Evolutionary conservation across 2,797 vertebrate species (phyloP), one percentile per base, ranked within the genome.

Genomic region (Eospalax fontanierii): DNA sequence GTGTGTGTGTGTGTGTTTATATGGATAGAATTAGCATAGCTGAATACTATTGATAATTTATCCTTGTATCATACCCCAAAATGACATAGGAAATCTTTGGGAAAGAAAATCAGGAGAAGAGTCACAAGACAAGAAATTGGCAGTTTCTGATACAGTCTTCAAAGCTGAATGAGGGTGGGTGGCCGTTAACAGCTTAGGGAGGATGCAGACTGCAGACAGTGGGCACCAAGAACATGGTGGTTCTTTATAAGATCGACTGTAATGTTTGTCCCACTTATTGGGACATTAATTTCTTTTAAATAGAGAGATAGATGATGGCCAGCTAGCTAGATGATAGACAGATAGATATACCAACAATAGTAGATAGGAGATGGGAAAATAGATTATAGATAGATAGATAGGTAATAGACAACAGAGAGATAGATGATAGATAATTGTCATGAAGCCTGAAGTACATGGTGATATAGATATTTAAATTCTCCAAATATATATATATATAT

Each of bases 381-480:
- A 46, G 46, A 46, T 46, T 5, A 46, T 54, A 54, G 50, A 54
- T 54, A 54, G 50, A 14, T 54, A 54, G 50, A 54, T 54, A 54
- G 50, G 14, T 54, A 11, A 46, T 46, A 46, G 46, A 46, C 11
- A 11, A 46, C 11, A 46, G 46, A 46, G 5, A 54, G 50, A 54
- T 54, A 54, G 50, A 54, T 54, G 14, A 15, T 10, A 15, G 14
- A 10, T 10, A 15, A 50, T 50, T 50, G 50, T 9, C 14, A 54
- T 2, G 50, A 9, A 54, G 8, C 9, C 12, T 93, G 38, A 15
- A 43, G 4, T 70, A n/a, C 16, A 63, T 57, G 2, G 40, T 68
- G 10, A 95, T 89, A 66, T 57, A 18, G 75, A 88, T 80, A 33
- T 16, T 78, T 78, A 86, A 78, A 90, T 22, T 84, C 93, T 86